Conservation (phyloP, 2,113 vertebrate genomes). For the Mastomys coucha region DNA sequence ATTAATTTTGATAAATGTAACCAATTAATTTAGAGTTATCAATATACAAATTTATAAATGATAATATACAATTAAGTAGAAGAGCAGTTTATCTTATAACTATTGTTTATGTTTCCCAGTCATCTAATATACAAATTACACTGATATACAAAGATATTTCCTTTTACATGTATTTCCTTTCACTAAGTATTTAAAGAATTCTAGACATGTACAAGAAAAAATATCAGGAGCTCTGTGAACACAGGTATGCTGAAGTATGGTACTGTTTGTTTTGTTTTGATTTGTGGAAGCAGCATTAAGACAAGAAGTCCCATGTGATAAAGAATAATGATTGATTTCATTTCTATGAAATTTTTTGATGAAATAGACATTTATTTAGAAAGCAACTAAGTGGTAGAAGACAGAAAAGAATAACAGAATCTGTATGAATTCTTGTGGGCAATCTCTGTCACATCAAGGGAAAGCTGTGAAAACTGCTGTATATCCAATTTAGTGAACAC, state of each 20-base stretch:
- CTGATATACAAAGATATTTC: background rate
- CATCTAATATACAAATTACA: background rate
- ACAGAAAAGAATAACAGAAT: background rate
- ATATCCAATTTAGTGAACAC: background rate
- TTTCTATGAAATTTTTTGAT: background rate
- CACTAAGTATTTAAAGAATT: slow-evolving; percentile 3
- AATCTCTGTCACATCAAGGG: background rate
- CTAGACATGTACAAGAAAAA: background rate
- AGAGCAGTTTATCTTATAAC: slow-evolving; percentile 33
- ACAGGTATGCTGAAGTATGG: background rate
- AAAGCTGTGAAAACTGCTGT: background rate
- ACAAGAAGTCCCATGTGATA: background rate
- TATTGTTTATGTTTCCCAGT: background rate
- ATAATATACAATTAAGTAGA: slow-evolving; percentile 51
- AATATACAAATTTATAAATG: slow-evolving; percentile 22
- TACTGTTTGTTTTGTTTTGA: background rate
- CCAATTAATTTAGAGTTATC: slow-evolving; percentile 33
- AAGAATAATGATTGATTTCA: background rate
- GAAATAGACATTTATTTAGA: background rate
- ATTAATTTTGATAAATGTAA: slow-evolving; percentile 50
- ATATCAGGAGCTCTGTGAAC: background rate
- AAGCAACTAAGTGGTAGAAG: background rate
- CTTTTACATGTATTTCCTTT: background rate
- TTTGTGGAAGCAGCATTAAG: background rate
- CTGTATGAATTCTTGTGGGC: background rate